phyloP scores from a whole-genome alignment of 2,797 vertebrate species.

The Sebastes paucispinis region DNA sequence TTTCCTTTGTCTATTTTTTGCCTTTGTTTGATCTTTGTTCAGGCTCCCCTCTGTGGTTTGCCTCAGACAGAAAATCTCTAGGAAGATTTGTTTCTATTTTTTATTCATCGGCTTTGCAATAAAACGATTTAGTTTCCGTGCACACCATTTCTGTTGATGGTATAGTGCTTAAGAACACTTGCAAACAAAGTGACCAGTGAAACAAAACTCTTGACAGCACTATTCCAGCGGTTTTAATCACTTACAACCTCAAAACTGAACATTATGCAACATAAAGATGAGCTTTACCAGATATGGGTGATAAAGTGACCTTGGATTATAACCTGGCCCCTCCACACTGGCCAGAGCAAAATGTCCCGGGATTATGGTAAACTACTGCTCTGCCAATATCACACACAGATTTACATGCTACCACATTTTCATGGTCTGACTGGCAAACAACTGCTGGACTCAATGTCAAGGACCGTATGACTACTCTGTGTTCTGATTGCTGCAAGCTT shows the following conservation, averaged over 20 bases:
- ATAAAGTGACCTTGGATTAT: slow-evolving; percentile 71
- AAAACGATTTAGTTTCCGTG: slow-evolving; percentile 1
- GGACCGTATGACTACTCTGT: neutral
- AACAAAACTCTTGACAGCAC: neutral
- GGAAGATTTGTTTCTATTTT: slow-evolving; percentile 43
- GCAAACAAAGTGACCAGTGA: neutral
- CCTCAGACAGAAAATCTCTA: slow-evolving; percentile 24
- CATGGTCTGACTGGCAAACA: slow-evolving; percentile 16
- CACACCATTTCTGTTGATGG: neutral
- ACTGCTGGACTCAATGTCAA: slow-evolving; percentile 1
- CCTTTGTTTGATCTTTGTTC: slow-evolving; percentile 35
- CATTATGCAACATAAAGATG: slow-evolving; percentile 41
- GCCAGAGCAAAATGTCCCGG: slow-evolving; percentile 51
- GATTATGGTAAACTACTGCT: slow-evolving; percentile 64
- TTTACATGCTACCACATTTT: slow-evolving; percentile 54
- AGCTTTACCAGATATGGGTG: neutral
- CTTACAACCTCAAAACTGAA: slow-evolving; percentile 5
- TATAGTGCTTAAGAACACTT: neutral
- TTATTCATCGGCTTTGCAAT: slow-evolving; percentile 25
- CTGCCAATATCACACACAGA: slow-evolving; percentile 44
- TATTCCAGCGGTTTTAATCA: slow-evolving; percentile 13
- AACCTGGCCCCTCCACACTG: slow-evolving; percentile 16
- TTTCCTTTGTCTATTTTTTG: slow-evolving; percentile 14
- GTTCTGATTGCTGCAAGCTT: neutral
- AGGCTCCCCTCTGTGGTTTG: slow-evolving; percentile 21